Base-by-base conservation (phyloP, 2,888 invertebrate species). In the Pseudolycoriella hygida region DNA sequence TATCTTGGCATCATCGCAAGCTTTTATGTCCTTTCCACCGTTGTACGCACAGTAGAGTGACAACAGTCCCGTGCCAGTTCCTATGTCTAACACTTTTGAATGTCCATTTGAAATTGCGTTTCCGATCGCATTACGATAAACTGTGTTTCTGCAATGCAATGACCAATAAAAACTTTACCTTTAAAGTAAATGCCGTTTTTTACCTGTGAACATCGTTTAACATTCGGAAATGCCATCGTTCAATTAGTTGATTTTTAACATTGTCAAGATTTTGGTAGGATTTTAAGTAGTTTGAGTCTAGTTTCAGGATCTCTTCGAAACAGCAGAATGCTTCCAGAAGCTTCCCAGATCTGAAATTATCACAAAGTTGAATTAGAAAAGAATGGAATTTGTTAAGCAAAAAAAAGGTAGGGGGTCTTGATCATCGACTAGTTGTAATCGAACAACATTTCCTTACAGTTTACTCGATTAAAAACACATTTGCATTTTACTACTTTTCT, bases 161-260 rank as follows among this genome's bases (percentile, higher is more conserved):
- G n/a, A n/a, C n/a, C 25, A 8, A 25, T 25, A 25, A 25, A 25
- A n/a, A n/a, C n/a, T n/a, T n/a, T n/a, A n/a, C n/a, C n/a, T n/a
- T n/a, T n/a, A n/a, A n/a, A n/a, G n/a, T n/a, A n/a, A n/a, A n/a
- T n/a, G n/a, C n/a, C n/a, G n/a, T n/a, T n/a, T 25, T 8, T 25
- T 25, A 25, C 39, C 87, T 67, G 15, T 61, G 58, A 47, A 61
- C 66, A 58, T 87, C 86, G 64, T 87, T 88, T 19, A 87, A 61
- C 86, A 87, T 87, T 47, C 79, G 67, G 60, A 77, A 86, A 60
- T 87, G 86, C 86, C 87, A 87, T 43, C 84, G 65, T 49, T 81
- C 80, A 39, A 86, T 71, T 47, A 80, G 63, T 50, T 75, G 64
- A 58, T 79, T 77, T 54, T 75, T 76, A 1, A 79, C 65, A 50